phyloP scores from a whole-genome alignment of 2,888 invertebrate genomes.

The Orgyia antiqua region DNA sequence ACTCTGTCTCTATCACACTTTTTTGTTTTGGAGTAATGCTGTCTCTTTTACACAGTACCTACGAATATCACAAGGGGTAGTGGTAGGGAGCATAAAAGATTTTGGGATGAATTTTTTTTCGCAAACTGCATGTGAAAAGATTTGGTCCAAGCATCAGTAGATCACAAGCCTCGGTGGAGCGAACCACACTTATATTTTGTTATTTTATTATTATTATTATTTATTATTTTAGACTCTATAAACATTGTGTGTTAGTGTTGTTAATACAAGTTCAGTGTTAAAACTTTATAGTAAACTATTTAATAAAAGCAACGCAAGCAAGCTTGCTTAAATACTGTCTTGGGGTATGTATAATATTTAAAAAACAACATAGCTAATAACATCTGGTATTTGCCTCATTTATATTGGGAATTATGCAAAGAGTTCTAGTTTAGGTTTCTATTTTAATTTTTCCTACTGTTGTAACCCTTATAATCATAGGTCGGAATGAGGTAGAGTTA shows the following conservation, averaged over 20 bases:
- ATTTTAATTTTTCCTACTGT: no score
- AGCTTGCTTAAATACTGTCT: no score
- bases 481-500: no score
- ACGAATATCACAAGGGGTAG: conserved; percentile 58
- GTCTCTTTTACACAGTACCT: conserved; percentile 57
- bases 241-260: conserved; percentile 12
- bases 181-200: conserved; percentile 19
- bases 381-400: no score
- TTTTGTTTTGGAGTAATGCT: conserved; percentile 25
- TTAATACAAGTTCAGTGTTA: conserved; percentile 4
- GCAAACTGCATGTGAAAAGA: conserved; percentile 65
- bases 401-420: no score
- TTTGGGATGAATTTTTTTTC: conserved; percentile 71
- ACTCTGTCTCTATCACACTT: conserved; percentile 51
- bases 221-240: conserved; percentile 16
- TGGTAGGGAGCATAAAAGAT: conserved; percentile 70
- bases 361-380: no score
- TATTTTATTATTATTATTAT: conserved; percentile 22
- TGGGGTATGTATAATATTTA: no score
- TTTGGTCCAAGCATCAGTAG: conserved; percentile 49
- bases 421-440: no score
- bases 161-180: conserved; percentile 17
- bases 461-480: no score
- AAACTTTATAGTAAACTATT: no score
- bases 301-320: no score